A percentile compares a stretch with the other conserved stretches of the same genome.
These are phyloP conservation scores for Autographa gamma DNA, from an alignment of 2,888 invertebrate species.

Conservation along the genomic window DNA sequence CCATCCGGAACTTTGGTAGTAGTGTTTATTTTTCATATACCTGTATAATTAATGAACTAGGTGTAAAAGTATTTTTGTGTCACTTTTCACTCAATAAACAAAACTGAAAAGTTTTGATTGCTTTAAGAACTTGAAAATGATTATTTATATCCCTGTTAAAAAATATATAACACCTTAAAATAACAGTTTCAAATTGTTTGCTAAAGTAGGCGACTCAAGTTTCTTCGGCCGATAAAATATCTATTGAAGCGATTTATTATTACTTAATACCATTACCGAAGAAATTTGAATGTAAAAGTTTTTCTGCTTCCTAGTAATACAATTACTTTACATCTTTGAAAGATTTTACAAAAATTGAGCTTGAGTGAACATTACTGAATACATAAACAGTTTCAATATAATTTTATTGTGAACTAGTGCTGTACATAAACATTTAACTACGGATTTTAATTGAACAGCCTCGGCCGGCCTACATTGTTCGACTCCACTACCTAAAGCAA, in stretches of 20 bases:
- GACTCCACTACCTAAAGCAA: slow-evolving; percentile 13
- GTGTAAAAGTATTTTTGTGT: neutral
- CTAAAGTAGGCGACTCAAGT: neutral
- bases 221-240: neutral
- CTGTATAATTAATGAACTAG: neutral
- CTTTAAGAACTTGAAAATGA: neutral
- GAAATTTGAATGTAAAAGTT: neutral
- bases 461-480: slow-evolving; percentile 19
- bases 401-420: neutral
- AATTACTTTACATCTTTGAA: neutral
- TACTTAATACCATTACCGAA: neutral
- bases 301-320: neutral
- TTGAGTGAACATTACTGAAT: neutral
- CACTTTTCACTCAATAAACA: neutral
- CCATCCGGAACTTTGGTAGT: neutral
- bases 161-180: neutral
- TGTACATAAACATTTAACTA: neutral
- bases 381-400: neutral
- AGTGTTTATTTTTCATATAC: neutral
- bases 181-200: neutral
- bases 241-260: neutral
- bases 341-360: neutral
- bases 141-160: neutral
- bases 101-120: neutral
- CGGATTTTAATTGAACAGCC: neutral